Base-by-base conservation (phyloP, 2,888 invertebrate genomes). In the Aquatica leii region DNA sequence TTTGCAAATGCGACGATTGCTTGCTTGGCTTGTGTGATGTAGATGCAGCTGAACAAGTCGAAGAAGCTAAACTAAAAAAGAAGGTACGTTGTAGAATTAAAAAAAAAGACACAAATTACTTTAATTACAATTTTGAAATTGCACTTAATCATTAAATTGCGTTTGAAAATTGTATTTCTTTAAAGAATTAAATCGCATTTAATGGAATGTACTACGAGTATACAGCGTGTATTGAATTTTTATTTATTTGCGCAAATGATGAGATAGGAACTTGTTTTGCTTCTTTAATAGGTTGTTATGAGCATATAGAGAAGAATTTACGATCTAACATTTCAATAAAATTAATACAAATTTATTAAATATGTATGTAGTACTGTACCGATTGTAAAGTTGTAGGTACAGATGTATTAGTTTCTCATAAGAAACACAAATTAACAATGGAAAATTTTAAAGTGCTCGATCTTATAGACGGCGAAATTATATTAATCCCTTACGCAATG, bases 1-100 rank as follows among this genome's bases (percentile, higher is more conserved):
- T 92, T 69, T 93, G 93, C 80, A 85, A 89, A 66, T 94, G 93
- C 78, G 93, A 93, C 78, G 93, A 94, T 80, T 93, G 93, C 74
- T 82, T 93, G 65, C 84, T 93, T 70, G 93, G 92, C 3, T 93
- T 93, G 69, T 92, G 89, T 70, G 93, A 93, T 83, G 85, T 88
- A 70, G 90, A 91, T 78, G 84, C 86, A 75, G 84, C 84, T 46
- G 82, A 78, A 51, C 86, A 87, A 54, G 81, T 81, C 49, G 86
- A 86, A 70, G 80, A 80, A 67, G 81, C 83, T 40, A 85, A 56
- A 69, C 74, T 66, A 62, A 83, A 84, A 72, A 89, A 85, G 83
- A 90, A 90, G 90, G 90, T 90, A 84, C 20, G 67, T 59, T 57
- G n/a, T 11, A 41, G 17, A 21, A 53, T 53, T 53, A 41, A 37